These are phyloP conservation scores for Ophiodon elongatus DNA, from an alignment of 2,113 vertebrate species.

Conservation along the genomic window DNA sequence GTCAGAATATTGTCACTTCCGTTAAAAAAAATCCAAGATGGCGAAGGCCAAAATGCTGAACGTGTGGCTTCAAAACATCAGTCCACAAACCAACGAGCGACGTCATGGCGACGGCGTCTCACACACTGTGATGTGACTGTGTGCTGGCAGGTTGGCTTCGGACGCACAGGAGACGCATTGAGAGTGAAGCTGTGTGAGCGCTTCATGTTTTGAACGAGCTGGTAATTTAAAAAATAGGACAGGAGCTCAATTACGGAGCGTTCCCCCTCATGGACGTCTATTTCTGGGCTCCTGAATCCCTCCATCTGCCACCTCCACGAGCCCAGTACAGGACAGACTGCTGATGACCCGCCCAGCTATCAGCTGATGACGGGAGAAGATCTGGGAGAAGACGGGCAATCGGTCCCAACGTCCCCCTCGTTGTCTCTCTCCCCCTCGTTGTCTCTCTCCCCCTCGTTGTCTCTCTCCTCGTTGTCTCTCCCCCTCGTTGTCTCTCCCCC, in stretches of 20 bases:
- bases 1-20: too few relatives aligned
- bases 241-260: constrained; percentile 23
- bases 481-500: constrained; percentile 12
- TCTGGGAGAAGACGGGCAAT: constrained; percentile 44
- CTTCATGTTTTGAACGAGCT: too few relatives aligned
- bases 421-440: constrained; percentile 12
- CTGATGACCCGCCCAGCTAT: constrained; percentile 55
- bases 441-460: neutral
- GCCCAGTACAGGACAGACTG: constrained; percentile 31
- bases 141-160: too few relatives aligned
- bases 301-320: constrained; percentile 65
- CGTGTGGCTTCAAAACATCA: neutral
- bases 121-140: too few relatives aligned
- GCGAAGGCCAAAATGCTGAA: neutral
- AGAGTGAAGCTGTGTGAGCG: neutral
- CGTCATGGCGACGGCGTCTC: too few relatives aligned
- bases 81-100: neutral
- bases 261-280: constrained; percentile 36
- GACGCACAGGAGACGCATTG: neutral
- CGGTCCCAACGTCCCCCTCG: constrained; percentile 35
- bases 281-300: constrained; percentile 51
- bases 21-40: neutral
- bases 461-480: neutral
- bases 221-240: constrained; percentile 21
- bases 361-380: constrained; percentile 58